phyloP scores from a whole-genome alignment of 2,113 vertebrate species.

The Scolopax mira region DNA sequence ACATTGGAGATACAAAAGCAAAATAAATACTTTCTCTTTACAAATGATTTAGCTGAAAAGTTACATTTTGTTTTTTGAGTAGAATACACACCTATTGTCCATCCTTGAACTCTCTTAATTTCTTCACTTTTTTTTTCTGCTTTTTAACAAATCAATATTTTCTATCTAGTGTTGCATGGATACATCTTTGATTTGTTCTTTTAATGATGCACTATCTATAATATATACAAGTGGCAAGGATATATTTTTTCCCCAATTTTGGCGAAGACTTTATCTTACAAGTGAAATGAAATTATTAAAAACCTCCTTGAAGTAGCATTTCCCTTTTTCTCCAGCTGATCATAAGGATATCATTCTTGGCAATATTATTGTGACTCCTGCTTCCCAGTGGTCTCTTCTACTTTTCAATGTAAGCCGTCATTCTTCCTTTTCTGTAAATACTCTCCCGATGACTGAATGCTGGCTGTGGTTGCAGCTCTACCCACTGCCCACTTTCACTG shows the following conservation, averaged over 20 bases:
- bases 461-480: background rate
- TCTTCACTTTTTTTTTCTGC: background rate
- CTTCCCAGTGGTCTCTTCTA: background rate
- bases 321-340: background rate
- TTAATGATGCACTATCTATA: background rate
- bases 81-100: rapidly evolving
- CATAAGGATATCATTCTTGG: background rate
- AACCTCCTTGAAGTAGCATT: background rate
- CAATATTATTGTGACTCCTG: background rate
- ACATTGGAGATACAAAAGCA: background rate
- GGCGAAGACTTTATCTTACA: background rate
- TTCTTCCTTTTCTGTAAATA: background rate
- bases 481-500: background rate
- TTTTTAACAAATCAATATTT: background rate
- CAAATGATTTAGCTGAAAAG: background rate
- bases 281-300: background rate
- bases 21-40: background rate
- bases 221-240: background rate
- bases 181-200: background rate
- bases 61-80: background rate
- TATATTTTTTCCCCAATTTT: background rate
- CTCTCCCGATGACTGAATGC: background rate
- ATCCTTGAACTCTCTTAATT: background rate
- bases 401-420: background rate
- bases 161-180: background rate